Percentiles rank a stretch among this genome's conserved stretches.
phyloP scores from a whole-genome alignment of 2,797 vertebrate species.

The Orientallactaga sibirica region DNA sequence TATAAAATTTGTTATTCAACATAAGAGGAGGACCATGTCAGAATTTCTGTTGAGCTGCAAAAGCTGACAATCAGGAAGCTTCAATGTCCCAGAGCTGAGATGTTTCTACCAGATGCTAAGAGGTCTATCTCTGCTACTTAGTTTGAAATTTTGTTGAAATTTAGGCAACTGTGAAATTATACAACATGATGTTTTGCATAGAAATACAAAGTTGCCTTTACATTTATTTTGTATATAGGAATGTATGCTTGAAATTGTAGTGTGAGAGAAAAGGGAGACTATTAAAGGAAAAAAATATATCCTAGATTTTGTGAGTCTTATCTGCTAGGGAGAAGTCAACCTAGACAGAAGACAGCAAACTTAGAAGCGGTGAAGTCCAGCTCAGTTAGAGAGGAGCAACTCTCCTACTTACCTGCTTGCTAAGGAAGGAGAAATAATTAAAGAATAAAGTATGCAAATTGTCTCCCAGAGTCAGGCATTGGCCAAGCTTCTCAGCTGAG shows the following conservation, averaged over 20 bases:
- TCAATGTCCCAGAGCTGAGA: constrained; percentile 1
- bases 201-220: neutral
- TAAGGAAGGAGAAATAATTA: neutral
- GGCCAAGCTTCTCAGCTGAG: neutral
- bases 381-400: neutral
- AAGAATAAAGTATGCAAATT: neutral
- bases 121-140: neutral
- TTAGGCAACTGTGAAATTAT: constrained; percentile 3
- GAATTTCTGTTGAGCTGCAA: constrained; percentile 1
- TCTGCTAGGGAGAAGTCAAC: neutral
- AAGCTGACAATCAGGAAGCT: constrained; percentile 2
- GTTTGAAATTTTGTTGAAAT: neutral
- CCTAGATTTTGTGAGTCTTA: neutral
- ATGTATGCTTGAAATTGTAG: neutral
- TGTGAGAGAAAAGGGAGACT: neutral
- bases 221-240: neutral
- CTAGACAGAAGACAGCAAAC: neutral
- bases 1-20: neutral
- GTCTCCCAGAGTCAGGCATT: neutral
- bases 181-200: neutral
- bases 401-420: neutral
- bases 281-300: neutral
- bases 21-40: neutral
- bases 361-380: neutral
- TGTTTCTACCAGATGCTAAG: neutral